phyloP scores from a whole-genome alignment of 2,797 vertebrate species.

The Carduelis carduelis region DNA sequence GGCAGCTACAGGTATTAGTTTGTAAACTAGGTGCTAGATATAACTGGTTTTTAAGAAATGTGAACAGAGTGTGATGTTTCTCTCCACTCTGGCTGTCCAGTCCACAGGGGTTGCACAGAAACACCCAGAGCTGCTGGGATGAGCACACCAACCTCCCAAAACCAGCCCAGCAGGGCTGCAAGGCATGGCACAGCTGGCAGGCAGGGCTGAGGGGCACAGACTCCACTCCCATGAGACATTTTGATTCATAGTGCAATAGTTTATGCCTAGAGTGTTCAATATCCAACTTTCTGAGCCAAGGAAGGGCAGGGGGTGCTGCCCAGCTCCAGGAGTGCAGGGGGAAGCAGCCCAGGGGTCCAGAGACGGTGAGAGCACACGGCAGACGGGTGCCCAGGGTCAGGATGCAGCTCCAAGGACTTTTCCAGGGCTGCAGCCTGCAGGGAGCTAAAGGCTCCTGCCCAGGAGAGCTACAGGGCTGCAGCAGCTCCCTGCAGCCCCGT shows the following conservation, averaged over 20 bases:
- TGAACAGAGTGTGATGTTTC: neutral
- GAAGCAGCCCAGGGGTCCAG: neutral
- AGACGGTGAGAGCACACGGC: neutral
- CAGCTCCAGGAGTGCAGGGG: neutral
- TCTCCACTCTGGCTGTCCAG: neutral
- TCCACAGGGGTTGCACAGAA: neutral
- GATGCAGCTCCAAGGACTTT: neutral
- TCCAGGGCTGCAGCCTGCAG: neutral
- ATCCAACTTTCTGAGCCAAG: neutral
- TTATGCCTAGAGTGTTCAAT: neutral
- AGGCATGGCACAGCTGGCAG: neutral
- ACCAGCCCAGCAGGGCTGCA: neutral
- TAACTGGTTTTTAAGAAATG: neutral
- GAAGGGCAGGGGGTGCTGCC: neutral
- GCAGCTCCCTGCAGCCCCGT: neutral
- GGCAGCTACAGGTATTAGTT: conserved; percentile 31
- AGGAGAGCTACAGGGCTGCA: neutral
- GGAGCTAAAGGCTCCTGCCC: neutral
- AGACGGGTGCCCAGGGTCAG: neutral
- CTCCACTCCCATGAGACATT: neutral
- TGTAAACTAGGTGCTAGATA: conserved; percentile 52
- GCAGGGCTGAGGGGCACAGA: neutral
- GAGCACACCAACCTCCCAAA: neutral
- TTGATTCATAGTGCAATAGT: neutral
- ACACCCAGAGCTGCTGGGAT: neutral